Evolutionary conservation across 2,797 vertebrate genomes (phyloP), one percentile per base, ranked within the genome.

Genomic region (Siniperca undulata): DNA sequence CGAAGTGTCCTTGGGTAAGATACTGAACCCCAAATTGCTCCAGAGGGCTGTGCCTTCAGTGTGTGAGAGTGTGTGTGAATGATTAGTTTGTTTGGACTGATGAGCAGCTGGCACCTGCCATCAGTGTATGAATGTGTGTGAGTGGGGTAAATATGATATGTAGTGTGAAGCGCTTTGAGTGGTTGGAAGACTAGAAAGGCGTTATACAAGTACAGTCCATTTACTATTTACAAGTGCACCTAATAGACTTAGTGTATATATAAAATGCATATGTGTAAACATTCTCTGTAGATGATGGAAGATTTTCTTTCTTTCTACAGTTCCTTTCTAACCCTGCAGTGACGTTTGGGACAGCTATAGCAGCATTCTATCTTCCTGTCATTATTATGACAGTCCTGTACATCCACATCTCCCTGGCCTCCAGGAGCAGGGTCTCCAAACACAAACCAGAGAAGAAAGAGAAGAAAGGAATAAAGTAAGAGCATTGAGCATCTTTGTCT

Each of bases 321-420:
- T 99, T 99, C 92, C 96, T 99, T 62, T 99, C 98, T 66, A 99
- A 99, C 94, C 97, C 98, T 0, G 98, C 95, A 0, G 98, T 96
- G 83, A 99, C 99, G 1, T 99, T 99, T 0, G 99, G 99, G 79
- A 99, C 99, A 0, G 99, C 99, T 48, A 99, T 99, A 0, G 98
- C 99, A 2, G 99, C 99, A 5, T 99, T 99, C 94, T 99, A 99
- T 91, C 96, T 99, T 67, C 99, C 99, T 0, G 99, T 99, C 78
- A 95, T 99, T 75, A 99, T 99, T 91, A 99, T 99, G 98, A 99
- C 98, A 0, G 97, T 99, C 85, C 94, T 99, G 12, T 99, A 99
- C 82, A 96, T 99, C 80, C 97, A 99, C 90, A 99, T 99, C 91
- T 99, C 98, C 3, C 92, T 99, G 94, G 99, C 99, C 82, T 99